Percentiles rank a stretch among this genome's conserved stretches.
Conservation (phyloP, 2,797 vertebrate genomes). For the Cossypha niveicapilla region DNA sequence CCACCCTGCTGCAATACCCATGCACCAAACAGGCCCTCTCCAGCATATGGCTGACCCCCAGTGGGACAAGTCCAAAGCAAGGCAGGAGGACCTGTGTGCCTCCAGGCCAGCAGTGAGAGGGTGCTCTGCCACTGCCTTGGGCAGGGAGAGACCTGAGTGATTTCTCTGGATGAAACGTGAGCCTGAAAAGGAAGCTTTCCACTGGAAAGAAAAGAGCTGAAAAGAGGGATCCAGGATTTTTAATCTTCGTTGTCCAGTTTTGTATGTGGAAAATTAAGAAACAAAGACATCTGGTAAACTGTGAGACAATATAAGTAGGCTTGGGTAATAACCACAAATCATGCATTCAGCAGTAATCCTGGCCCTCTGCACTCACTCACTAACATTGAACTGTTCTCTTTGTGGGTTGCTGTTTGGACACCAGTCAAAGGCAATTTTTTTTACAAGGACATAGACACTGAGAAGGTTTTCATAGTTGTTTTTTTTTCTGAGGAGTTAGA, state of each 20-base stretch:
- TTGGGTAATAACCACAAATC: slow-evolving; percentile 9
- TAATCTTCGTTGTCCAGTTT: neutral
- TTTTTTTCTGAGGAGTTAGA: neutral
- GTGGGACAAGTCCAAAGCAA: neutral
- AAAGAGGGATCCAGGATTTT: neutral
- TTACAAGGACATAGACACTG: neutral
- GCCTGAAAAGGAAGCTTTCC: neutral
- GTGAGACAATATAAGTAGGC: neutral
- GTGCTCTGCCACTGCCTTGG: neutral
- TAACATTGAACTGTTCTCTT: neutral
- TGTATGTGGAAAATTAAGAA: neutral
- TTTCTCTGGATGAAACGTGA: rapidly evolving
- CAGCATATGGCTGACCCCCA: rapidly evolving
- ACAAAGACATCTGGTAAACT: neutral
- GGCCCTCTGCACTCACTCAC: neutral
- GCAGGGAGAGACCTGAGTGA: neutral
- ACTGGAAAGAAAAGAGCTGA: neutral
- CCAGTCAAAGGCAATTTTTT: neutral
- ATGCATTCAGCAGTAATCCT: neutral
- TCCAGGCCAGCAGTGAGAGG: neutral
- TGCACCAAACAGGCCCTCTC: rapidly evolving
- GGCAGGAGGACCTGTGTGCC: rapidly evolving
- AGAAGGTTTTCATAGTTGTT: neutral
- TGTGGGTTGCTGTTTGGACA: neutral
- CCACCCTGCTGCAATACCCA: rapidly evolving